A percentile compares a stretch with the other conserved stretches of the same genome.
phyloP scores from a whole-genome alignment of 2,888 invertebrate species.

The Drosophila pseudotalamancana region DNA sequence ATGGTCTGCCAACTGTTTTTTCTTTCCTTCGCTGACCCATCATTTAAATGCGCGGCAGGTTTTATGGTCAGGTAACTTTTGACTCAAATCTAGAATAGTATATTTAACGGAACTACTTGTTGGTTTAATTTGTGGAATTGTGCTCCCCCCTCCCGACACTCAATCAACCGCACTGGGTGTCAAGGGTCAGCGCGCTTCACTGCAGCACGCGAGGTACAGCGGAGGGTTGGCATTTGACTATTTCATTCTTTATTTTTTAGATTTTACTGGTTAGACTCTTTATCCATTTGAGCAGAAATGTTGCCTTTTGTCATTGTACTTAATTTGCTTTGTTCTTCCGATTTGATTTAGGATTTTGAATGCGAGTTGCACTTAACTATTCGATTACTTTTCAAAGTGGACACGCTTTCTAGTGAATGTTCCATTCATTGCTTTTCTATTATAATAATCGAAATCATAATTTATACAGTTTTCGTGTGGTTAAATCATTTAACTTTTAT shows the following conservation, averaged over 20 bases:
- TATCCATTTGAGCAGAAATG: slow-evolving; percentile 26
- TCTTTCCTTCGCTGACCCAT: slow-evolving; percentile 31
- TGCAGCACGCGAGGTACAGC: slow-evolving; percentile 7
- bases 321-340: slow-evolving; percentile 26
- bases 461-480: not conserved
- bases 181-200: slow-evolving; percentile 61
- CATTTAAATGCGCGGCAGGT: slow-evolving; percentile 72
- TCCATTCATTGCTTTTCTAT: slow-evolving; percentile 16
- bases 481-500: not conserved
- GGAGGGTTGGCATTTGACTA: slow-evolving; percentile 30
- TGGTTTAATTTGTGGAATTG: slow-evolving; percentile 33
- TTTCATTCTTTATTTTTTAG: slow-evolving; percentile 8
- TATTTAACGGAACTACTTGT: slow-evolving; percentile 43
- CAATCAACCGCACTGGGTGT: slow-evolving; percentile 51
- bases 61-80: slow-evolving; percentile 68
- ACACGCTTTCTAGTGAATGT: slow-evolving; percentile 6
- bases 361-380: not conserved
- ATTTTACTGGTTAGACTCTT: not conserved
- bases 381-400: slow-evolving; percentile 5
- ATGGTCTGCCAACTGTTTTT: slow-evolving; percentile 57
- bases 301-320: slow-evolving; percentile 39
- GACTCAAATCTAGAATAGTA: slow-evolving; percentile 23
- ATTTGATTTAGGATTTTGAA: slow-evolving; percentile 1
- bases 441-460: not conserved
- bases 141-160: not conserved